Evolutionary conservation across 2,797 vertebrate genomes (phyloP).

Genomic region (Muscicapa striata): DNA sequence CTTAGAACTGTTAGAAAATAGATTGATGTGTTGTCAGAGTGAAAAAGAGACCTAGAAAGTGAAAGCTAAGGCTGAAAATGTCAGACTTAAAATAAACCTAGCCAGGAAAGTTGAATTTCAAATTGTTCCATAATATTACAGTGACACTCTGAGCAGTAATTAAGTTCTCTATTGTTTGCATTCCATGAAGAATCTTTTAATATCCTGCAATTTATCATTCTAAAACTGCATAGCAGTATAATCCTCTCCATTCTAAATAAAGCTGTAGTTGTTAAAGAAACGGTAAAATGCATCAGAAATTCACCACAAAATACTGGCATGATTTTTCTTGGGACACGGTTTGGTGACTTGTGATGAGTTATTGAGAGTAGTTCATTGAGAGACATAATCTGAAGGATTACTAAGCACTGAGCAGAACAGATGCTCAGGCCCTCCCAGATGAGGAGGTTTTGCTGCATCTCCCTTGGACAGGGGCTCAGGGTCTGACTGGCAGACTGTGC

Average conservation of each 20-base stretch:
- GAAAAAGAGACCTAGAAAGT: constrained; percentile 40
- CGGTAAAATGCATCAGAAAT: constrained; percentile 27
- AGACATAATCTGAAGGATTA: constrained; percentile 1
- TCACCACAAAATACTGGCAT: neutral
- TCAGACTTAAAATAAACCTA: constrained; percentile 70
- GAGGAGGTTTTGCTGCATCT: neutral
- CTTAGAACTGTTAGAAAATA: constrained; percentile 50
- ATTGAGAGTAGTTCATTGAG: neutral
- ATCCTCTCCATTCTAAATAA: constrained; percentile 24
- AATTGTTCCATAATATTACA: constrained; percentile 46
- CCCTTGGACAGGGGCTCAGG: neutral
- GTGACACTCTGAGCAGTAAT: constrained; percentile 52
- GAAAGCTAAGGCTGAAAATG: constrained; percentile 59
- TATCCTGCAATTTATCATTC: constrained; percentile 57
- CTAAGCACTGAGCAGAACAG: neutral
- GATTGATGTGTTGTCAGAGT: constrained; percentile 63
- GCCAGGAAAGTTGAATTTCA: constrained; percentile 50
- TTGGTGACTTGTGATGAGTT: neutral
- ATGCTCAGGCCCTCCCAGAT: neutral
- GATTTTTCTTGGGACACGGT: neutral
- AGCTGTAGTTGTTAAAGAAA: constrained; percentile 34
- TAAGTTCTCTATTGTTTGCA: constrained; percentile 63
- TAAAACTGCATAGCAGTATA: constrained; percentile 35
- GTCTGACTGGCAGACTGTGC: neutral
- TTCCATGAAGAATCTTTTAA: constrained; percentile 55